Conservation (phyloP, 2,888 invertebrate genomes). For the Galerucella calmariensis region DNA sequence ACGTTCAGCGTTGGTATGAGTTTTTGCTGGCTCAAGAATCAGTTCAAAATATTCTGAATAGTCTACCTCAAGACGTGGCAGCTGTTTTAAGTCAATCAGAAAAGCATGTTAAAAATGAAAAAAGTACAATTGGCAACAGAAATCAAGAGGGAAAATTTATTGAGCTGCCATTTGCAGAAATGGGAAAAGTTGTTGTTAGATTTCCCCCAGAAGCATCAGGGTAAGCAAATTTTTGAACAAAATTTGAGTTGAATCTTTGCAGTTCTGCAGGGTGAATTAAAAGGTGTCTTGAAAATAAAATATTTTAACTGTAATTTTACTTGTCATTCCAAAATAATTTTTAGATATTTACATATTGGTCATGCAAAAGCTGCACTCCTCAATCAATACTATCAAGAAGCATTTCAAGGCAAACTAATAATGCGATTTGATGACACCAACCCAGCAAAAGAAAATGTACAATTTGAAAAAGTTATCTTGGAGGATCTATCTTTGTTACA, state of each 20-base stretch:
- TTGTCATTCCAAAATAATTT: constrained; percentile 39
- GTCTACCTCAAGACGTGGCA: constrained; percentile 69
- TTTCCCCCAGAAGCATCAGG: constrained; percentile 99
- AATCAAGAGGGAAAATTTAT: constrained; percentile 94
- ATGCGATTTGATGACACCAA: constrained; percentile 99
- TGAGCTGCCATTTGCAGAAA: constrained; percentile 95
- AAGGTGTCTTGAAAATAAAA: too few relatives aligned
- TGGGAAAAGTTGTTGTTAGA: constrained; percentile 96
- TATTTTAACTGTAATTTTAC: too few relatives aligned
- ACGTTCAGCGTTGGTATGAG: constrained; percentile 76
- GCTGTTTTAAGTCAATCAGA: constrained; percentile 47
- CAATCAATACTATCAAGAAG: constrained; percentile 95
- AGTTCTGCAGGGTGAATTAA: too few relatives aligned
- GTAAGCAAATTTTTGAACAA: constrained; percentile 61
- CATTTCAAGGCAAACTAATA: constrained; percentile 92
- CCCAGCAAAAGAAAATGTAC: constrained; percentile 97
- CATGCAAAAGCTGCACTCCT: constrained; percentile 98
- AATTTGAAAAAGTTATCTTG: constrained; percentile 97
- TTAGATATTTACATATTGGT: constrained; percentile 92
- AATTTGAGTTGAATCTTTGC: too few relatives aligned
- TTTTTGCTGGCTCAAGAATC: constrained; percentile 72
- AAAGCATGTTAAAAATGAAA: constrained; percentile 40
- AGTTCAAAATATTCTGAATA: constrained; percentile 69
- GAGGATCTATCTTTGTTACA: constrained; percentile 92
- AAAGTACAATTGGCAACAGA: constrained; percentile 45